These are phyloP conservation scores for Dromius quadrimaculatus DNA, from an alignment of 2,888 invertebrate species.

Conservation along the genomic window DNA sequence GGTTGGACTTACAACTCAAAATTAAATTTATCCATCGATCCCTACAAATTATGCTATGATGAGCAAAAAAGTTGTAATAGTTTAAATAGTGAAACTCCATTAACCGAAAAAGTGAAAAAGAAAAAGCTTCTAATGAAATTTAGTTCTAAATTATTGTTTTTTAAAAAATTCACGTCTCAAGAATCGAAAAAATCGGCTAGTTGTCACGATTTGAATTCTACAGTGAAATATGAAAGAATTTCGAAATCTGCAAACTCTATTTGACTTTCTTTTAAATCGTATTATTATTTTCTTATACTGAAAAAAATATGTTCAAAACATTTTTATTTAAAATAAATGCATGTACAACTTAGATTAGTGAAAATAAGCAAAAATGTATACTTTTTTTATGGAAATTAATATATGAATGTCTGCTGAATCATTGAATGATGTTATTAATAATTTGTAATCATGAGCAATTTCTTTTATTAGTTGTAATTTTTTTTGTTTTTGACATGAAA, in stretches of 20 bases:
- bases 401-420: no score
- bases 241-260: slow-evolving; percentile 48
- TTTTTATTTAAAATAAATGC: no score
- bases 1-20: slow-evolving; percentile 45
- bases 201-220: slow-evolving; percentile 41
- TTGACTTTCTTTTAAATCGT: no score
- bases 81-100: slow-evolving; percentile 1
- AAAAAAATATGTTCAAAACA: no score
- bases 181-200: slow-evolving; percentile 40
- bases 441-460: no score
- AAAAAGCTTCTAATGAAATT: slow-evolving; percentile 50
- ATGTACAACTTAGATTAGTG: no score
- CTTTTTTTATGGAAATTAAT: no score
- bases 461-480: no score
- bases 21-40: slow-evolving; percentile 17
- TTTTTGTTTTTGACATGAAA: no score
- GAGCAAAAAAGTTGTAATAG: slow-evolving; percentile 15
- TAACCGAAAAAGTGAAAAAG: slow-evolving; percentile 27
- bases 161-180: slow-evolving; percentile 32
- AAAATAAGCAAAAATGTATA: no score
- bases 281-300: no score
- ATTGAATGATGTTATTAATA: no score
- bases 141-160: slow-evolving; percentile 49
- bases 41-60: slow-evolving; percentile 28
- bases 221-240: slow-evolving; percentile 53